phyloP scores from a whole-genome alignment of 37 sponge, comb jelly and placozoan genomes.

The Agelas oroides region DNA sequence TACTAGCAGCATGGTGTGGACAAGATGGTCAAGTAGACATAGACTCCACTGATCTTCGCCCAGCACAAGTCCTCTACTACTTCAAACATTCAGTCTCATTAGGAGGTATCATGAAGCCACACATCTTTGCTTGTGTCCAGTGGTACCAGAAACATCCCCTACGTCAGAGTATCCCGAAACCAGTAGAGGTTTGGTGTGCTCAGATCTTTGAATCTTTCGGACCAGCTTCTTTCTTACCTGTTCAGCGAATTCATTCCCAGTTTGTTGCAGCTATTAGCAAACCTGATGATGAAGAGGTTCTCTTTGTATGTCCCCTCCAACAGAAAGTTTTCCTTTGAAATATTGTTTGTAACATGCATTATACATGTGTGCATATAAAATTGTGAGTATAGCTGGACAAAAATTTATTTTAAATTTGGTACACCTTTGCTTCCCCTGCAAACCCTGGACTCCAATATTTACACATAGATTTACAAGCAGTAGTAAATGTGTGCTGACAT shows the following conservation, averaged over 20 bases:
- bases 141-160: slow-evolving; percentile 47
- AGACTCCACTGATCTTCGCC: not conserved
- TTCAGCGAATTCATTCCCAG: slow-evolving; percentile 42
- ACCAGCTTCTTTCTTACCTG: slow-evolving; percentile 65
- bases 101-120: not conserved
- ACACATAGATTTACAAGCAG: too few species aligned
- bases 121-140: slow-evolving; percentile 37
- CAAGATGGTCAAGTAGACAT: slow-evolving; percentile 6
- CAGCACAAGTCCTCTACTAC: slow-evolving; percentile 47
- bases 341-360: not conserved
- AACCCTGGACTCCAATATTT: too few species aligned
- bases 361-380: too few species aligned
- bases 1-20: slow-evolving; percentile 49
- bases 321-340: slow-evolving; percentile 37
- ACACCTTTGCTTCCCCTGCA: too few species aligned
- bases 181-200: slow-evolving; percentile 34
- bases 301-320: slow-evolving; percentile 51
- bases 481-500: too few species aligned
- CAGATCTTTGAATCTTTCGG: too few species aligned
- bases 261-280: slow-evolving; percentile 33
- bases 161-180: too few species aligned
- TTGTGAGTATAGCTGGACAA: too few species aligned
- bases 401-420: too few species aligned
- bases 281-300: slow-evolving; percentile 24
- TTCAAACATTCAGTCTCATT: slow-evolving; percentile 17